A percentile compares a stretch with the other conserved stretches of the same genome.
These are phyloP conservation scores for Myotis davidii DNA, from an alignment of 2,113 vertebrate genomes.

Conservation along the genomic window DNA sequence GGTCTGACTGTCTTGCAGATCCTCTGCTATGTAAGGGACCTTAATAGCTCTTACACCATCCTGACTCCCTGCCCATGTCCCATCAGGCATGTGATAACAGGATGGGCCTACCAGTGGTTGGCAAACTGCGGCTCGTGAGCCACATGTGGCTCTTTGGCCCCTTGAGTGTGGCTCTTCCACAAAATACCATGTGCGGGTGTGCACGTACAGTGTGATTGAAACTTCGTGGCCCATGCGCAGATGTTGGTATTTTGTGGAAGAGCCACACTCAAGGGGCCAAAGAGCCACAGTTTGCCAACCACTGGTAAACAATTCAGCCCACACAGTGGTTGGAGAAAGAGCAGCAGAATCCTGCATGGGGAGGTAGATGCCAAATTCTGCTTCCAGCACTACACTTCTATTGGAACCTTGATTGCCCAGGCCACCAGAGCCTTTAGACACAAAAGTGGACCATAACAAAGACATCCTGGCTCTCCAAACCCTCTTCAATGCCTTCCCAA, in stretches of 20 bases:
- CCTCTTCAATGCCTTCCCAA: background rate
- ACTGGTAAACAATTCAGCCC: background rate
- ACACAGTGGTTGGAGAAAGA: background rate
- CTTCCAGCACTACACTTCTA: background rate
- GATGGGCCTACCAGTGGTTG: background rate
- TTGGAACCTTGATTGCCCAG: background rate
- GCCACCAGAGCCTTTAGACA: background rate
- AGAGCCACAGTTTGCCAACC: too few relatives aligned
- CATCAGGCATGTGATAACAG: background rate
- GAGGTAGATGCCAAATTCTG: background rate
- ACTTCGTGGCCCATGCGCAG: too few relatives aligned
- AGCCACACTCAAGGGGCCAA: too few relatives aligned
- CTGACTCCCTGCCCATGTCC: background rate
- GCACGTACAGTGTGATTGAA: too few relatives aligned
- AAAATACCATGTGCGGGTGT: too few relatives aligned
- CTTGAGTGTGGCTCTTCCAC: too few relatives aligned
- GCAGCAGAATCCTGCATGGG: background rate
- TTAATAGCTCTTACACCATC: constrained; percentile 10
- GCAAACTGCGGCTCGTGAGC: too few relatives aligned
- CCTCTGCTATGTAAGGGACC: constrained; percentile 41
- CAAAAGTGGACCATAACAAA: background rate
- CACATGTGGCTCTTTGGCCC: too few relatives aligned
- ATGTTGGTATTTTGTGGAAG: too few relatives aligned
- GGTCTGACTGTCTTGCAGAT: constrained; percentile 46
- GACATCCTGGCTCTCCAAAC: background rate